Conservation (phyloP, 2,888 invertebrate species). For the Hartigia nigra region DNA sequence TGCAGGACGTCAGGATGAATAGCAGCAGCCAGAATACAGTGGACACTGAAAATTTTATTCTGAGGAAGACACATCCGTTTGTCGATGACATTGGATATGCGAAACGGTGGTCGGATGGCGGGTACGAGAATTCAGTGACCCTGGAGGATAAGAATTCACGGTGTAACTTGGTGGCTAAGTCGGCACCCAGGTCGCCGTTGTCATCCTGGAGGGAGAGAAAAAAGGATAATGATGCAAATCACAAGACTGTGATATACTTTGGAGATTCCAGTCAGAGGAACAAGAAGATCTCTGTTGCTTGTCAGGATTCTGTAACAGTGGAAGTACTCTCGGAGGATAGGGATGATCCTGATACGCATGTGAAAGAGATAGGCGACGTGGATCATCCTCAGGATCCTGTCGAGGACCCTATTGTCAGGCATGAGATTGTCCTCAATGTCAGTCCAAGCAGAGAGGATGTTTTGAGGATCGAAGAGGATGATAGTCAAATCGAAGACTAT, state of each 20-base stretch:
- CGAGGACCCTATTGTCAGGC: conserved; percentile 10
- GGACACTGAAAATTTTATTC: conserved; percentile 61
- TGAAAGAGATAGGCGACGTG: conserved; percentile 29
- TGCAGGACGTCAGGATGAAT: conserved; percentile 71
- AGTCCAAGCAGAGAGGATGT: conserved; percentile 65
- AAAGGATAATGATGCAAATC: conserved; percentile 63
- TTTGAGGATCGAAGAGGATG: conserved; percentile 62
- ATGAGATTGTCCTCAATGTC: conserved; percentile 71
- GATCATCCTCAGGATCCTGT: conserved; percentile 3
- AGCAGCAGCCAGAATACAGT: conserved; percentile 65
- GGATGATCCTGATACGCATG: conserved; percentile 18
- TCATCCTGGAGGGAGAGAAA: conserved; percentile 28
- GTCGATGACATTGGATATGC: conserved; percentile 3
- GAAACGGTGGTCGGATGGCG: conserved; percentile 25
- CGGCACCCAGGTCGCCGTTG: conserved; percentile 1
- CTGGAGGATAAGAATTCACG: conserved; percentile 38
- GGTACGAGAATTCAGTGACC: conserved; percentile 48
- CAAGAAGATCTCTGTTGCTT: conserved; percentile 46
- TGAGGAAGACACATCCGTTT: conserved; percentile 61
- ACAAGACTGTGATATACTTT: conserved; percentile 80
- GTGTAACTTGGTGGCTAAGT: neutral
- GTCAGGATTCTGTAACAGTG: conserved; percentile 16
- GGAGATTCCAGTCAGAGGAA: conserved; percentile 74
- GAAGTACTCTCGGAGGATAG: conserved; percentile 16
- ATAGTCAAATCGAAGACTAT: conserved; percentile 57